Conservation (phyloP, 2,797 vertebrate species). For the Picus viridis region DNA sequence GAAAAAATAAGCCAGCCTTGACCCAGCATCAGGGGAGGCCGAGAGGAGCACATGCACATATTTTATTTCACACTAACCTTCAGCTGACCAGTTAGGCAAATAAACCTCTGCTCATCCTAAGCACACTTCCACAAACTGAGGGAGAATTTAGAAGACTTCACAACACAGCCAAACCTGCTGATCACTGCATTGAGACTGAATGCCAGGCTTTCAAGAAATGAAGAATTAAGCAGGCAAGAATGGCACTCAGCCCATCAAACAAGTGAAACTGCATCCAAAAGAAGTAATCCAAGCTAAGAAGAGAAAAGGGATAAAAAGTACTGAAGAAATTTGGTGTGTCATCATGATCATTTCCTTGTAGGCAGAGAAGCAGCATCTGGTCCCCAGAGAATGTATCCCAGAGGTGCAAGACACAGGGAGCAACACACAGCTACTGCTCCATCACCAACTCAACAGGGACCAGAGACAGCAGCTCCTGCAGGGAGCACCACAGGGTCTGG, state of each 20-base stretch:
- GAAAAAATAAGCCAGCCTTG: constrained; percentile 50
- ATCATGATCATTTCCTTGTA: rapidly evolving
- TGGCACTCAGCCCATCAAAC: not conserved
- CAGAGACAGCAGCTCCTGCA: not conserved
- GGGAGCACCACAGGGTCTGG: not conserved
- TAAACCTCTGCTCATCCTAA: constrained; percentile 25
- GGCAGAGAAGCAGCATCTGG: not conserved
- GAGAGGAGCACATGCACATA: not conserved
- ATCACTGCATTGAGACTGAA: not conserved
- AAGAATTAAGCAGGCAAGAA: not conserved
- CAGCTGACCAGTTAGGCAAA: constrained; percentile 48
- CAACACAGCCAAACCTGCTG: not conserved
- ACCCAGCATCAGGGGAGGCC: not conserved
- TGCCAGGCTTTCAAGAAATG: not conserved
- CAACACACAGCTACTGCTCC: not conserved
- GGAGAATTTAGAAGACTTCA: not conserved
- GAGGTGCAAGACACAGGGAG: not conserved
- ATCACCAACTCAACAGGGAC: not conserved
- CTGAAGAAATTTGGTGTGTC: not conserved
- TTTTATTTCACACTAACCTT: constrained; percentile 63
- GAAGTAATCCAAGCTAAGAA: not conserved
- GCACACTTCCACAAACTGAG: not conserved
- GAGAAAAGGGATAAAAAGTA: not conserved
- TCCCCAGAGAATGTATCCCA: not conserved
- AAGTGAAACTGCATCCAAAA: not conserved